phyloP scores from a whole-genome alignment of 1,140 invertebrate species.

The Camponotus floridanus region DNA sequence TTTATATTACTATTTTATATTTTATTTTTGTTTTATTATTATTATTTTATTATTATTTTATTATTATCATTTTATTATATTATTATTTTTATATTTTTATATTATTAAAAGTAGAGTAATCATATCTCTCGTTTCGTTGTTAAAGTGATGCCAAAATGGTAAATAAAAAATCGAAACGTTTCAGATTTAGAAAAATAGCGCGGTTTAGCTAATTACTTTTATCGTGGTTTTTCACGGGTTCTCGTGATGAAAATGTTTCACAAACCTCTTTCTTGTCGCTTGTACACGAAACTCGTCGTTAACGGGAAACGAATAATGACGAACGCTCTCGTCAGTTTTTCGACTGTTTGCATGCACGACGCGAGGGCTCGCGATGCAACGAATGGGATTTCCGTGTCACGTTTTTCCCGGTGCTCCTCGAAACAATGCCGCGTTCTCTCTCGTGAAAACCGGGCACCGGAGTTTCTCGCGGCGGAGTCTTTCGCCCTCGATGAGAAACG shows the following conservation, averaged over 20 bases:
- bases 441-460: not conserved
- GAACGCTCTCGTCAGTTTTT: not conserved
- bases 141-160: not conserved
- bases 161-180: not conserved
- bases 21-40: too few species aligned
- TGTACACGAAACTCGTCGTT: not conserved
- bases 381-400: conserved; percentile 1
- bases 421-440: conserved; percentile 14
- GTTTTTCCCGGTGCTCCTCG: not conserved
- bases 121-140: not conserved
- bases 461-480: not conserved
- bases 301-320: not conserved
- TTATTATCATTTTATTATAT: too few species aligned
- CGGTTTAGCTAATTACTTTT: not conserved
- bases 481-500: conserved; percentile 14
- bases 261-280: not conserved
- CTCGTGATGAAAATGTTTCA: too few species aligned
- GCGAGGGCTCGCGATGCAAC: not conserved
- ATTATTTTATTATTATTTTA: too few species aligned
- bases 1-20: too few species aligned
- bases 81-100: not conserved
- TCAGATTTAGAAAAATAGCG: not conserved
- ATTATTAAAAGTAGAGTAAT: not conserved
- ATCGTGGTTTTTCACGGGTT: not conserved
- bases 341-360: not conserved